Base-by-base conservation (phyloP, 2,888 invertebrate species). In the Acheta domesticus region DNA sequence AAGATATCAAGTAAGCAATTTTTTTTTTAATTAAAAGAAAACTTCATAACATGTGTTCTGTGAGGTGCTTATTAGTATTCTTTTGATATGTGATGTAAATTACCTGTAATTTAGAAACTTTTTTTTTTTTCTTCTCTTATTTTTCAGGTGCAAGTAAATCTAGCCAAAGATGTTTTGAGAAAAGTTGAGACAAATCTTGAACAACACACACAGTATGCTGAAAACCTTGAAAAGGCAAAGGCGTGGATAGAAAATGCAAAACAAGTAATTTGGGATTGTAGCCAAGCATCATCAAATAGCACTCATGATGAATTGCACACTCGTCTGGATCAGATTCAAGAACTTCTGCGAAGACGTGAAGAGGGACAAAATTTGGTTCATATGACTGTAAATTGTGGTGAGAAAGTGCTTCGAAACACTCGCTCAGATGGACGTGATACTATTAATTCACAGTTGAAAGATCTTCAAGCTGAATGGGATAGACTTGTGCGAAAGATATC, bases 391-490 rank as follows among this genome's bases (percentile, higher is more conserved):
- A 96, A 95, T 84, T 94, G 93, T 84, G 96, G 96, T 12, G 97
- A 97, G 85, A 97, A 96, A 86, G 95, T 96, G 1, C 88, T 95
- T 48, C 89, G 96, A 79, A 96, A 94, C 82, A 96, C 96, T 0
- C 90, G 95, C 81, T 96, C 96, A 1, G 96, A 96, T 84, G 97
- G 97, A 1, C 91, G 93, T 79, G 97, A 97, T 85, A 91, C 91
- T 78, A 96, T 98, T 78, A 95, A 95, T 83, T 91, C 91, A 48
- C 94, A 96, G 87, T 89, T 97, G 82, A 96, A 95, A 86, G 96
- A 96, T 84, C 89, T 98, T 49, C 96, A 97, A 87, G 93, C 91
- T 80, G 96, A 97, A 84, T 97, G 97, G 97, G 96, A 97, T 85
- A 90, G 96, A 81, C 88, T 96, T 16, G 94, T 96, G 0, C 95